Base-by-base conservation (phyloP, 2,888 invertebrate species). In the Eristalis tenax region DNA sequence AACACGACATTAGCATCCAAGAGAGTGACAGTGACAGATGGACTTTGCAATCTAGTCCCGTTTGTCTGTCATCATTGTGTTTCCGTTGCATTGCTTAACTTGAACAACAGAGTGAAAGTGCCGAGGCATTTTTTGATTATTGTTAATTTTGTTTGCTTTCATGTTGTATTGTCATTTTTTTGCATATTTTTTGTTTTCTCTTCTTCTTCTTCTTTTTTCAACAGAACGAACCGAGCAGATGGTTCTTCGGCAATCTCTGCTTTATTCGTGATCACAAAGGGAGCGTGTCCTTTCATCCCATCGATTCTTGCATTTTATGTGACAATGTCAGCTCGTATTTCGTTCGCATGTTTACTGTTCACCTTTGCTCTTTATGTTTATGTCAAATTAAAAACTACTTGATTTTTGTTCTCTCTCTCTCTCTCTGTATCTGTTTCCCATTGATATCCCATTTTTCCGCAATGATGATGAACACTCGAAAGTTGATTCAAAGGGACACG, bases 261-360 rank as follows among this genome's bases (percentile, higher is more conserved):
- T 89, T 89, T 91, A 89, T 90, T 90, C 90, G 90, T 90, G 90
- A 91, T 92, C 89, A 91, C 90, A 88, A 91, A 90, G 90, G 91
- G 91, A 90, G 91, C 91, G 90, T 92, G 90, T 90, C 92, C 92
- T 84, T 90, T 91, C 89, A 90, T 92, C 89, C 92, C 92, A 78
- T 91, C 92, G 89, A 84, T 92, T 78, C 90, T 91, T 90, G 90
- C 91, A 88, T 90, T 92, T 75, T 92, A 91, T 89, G 86, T 92
- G 90, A 91, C 91, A 88, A 90, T 91, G 91, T 92, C 92, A 90
- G 91, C 92, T 89, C 90, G 91, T 90, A 90, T 92, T 89, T 90
- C 92, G 83, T 88, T 92, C 79, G 91, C 92, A 91, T 92, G 92
- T 88, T 90, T 92, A 88, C 88, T 92, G 86, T 90, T 92, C 68